Base-by-base conservation (phyloP, 2,888 invertebrate genomes). In the Desoria tigrina region DNA sequence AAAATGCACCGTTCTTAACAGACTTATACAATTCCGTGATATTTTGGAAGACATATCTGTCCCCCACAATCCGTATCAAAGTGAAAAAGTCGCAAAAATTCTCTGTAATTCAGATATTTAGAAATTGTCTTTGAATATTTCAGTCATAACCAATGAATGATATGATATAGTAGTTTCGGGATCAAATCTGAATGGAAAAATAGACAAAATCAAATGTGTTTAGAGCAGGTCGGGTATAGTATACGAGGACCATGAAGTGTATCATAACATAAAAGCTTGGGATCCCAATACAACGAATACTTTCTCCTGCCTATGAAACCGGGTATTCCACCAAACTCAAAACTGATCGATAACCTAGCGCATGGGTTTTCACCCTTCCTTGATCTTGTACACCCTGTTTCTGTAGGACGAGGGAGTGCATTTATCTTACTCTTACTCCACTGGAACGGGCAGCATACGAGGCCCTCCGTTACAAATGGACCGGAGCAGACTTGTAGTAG, bases 231-330 rank as follows among this genome's bases (percentile, higher is more conserved):
- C 45, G 45, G 45, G 45, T 45, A 45, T 16, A 11, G 16, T 39
- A 45, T 21, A 45, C 45, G 45, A 45, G 45, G 26, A 9, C n/a
- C 28, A 32, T 27, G 16, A 45, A 59, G n/a, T 57, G 45, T 26
- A 24, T 28, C 59, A 59, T 59, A 59, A 50, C 60, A 60, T 37
- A 32, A 60, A 37, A 23, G 42, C 42, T 57, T 6, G 23, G 42
- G 16, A 42, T 57, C 26, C 51, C 7, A 51, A 24, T 16, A 42
- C 21, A 21, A 57, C 18, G 23, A 37, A 26, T 57, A 23, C 42
- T 57, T 57, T 57, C 57, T 57, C 57, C 42, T 42, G 32, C 55
- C 42, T 57, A 57, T 57, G 57, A 57, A 57, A 39, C 57, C 57
- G 57, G 57, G 57, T 57, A 57, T 57, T 23, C 57, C 21, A 57